Evolutionary conservation across 1,140 invertebrate species (phyloP).

Genomic region (Heterodera schachtii): DNA sequence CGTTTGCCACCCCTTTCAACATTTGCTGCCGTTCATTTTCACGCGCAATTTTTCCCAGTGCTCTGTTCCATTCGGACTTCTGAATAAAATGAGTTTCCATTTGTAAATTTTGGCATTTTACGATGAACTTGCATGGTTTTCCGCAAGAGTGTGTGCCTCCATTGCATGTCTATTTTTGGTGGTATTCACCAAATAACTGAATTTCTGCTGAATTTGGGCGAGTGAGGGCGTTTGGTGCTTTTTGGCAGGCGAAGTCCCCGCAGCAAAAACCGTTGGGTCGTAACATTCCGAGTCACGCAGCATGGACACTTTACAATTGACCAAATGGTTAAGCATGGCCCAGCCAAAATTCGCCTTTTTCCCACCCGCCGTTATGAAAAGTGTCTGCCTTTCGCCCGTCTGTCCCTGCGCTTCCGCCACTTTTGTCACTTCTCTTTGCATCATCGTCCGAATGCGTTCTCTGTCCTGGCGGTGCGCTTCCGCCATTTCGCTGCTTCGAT

Average conservation of each 20-base stretch:
- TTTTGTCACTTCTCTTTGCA: constrained; percentile 20
- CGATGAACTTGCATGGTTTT: constrained; percentile 16
- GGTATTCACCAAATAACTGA: constrained; percentile 20
- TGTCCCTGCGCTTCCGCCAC: neutral
- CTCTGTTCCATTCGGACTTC: constrained; percentile 13
- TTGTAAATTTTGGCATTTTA: neutral
- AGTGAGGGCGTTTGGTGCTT: neutral
- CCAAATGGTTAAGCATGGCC: too few relatives aligned
- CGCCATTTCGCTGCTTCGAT: constrained; percentile 21
- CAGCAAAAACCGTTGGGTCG: constrained; percentile 24
- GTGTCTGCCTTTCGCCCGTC: neutral
- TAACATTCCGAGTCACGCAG: constrained; percentile 29
- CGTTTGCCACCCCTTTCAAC: constrained; percentile 4
- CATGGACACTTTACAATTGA: constrained; percentile 16
- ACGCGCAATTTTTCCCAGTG: neutral
- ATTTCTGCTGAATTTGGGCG: constrained; percentile 11
- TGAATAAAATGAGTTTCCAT: neutral
- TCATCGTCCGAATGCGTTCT: constrained; percentile 25
- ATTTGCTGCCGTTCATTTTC: constrained; percentile 24
- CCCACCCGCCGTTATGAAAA: constrained; percentile 8
- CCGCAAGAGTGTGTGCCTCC: constrained; percentile 30
- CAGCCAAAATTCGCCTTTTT: too few relatives aligned
- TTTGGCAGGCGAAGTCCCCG: constrained; percentile 2
- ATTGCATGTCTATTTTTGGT: constrained; percentile 35
- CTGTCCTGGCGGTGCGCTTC: constrained; percentile 26